A percentile compares a stretch with the other conserved stretches of the same genome.
These are phyloP conservation scores for Aphaenogaster rudis DNA, from an alignment of 1,140 invertebrate genomes.

Conservation along the genomic window DNA sequence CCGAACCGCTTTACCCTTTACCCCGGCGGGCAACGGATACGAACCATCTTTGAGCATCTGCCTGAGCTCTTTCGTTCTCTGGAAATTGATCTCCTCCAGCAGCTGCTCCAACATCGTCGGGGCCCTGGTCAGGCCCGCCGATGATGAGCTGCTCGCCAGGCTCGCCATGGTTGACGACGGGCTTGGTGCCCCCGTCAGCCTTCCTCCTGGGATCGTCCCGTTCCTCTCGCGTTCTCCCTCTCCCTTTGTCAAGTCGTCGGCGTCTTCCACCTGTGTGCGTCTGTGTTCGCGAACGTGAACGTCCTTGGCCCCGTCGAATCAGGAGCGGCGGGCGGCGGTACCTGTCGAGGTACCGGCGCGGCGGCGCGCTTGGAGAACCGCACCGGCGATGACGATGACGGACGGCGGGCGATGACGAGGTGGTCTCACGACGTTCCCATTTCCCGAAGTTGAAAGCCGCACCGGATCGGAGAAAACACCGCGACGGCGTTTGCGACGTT, in stretches of 20 bases:
- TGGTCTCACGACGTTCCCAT: conserved; percentile 17
- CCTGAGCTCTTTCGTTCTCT: conserved; percentile 95
- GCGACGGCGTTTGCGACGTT: background rate
- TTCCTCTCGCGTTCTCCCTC: background rate
- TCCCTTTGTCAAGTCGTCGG: background rate
- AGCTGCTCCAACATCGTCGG: conserved; percentile 94
- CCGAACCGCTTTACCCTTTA: background rate
- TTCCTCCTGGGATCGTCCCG: background rate
- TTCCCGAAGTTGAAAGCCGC: conserved; percentile 4
- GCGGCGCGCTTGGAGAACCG: conserved; percentile 8
- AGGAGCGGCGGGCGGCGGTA: conserved; percentile 4
- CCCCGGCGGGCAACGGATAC: conserved; percentile 61
- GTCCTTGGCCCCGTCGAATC: conserved; percentile 21
- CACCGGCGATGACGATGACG: conserved; percentile 7
- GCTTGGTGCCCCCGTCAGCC: background rate
- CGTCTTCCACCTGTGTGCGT: conserved; percentile 33
- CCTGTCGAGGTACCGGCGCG: background rate
- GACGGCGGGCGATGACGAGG: background rate
- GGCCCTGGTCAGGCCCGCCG: conserved; percentile 88
- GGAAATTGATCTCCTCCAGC: conserved; percentile 96
- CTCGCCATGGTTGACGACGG: conserved; percentile 78
- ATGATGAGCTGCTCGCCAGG: conserved; percentile 81
- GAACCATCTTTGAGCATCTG: conserved; percentile 95
- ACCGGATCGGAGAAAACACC: background rate
- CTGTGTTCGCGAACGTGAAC: background rate